phyloP scores from a whole-genome alignment of 2,113 vertebrate genomes.

The Scomber scombrus region DNA sequence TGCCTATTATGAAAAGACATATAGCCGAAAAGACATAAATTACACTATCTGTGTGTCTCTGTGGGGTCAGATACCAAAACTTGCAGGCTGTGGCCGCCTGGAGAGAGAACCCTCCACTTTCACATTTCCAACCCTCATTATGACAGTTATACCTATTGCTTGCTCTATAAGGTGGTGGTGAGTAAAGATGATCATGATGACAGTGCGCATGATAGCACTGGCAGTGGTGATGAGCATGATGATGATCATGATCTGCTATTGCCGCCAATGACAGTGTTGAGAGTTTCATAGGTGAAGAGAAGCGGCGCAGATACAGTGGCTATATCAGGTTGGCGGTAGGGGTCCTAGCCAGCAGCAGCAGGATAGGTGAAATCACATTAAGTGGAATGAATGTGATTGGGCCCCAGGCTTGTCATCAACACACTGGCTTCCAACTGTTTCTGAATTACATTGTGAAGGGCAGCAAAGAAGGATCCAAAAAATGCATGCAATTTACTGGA shows the following conservation, averaged over 20 bases:
- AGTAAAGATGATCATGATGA: conserved; percentile 65
- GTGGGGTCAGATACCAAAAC: conserved; percentile 28
- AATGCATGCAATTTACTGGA: conserved; percentile 71
- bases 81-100: conserved; percentile 16
- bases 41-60: conserved; percentile 15
- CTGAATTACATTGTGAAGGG: conserved; percentile 78
- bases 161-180: conserved; percentile 57
- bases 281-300: conserved; percentile 50
- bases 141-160: conserved; percentile 30
- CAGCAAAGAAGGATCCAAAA: conserved; percentile 63
- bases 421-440: conserved; percentile 69
- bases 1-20: conserved; percentile 2
- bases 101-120: conserved; percentile 41
- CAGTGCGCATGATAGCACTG: conserved; percentile 19
- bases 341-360: conserved; percentile 61
- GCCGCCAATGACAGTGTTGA: conserved; percentile 42
- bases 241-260: conserved; percentile 55
- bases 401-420: conserved; percentile 61
- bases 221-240: conserved; percentile 34
- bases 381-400: conserved; percentile 80
- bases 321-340: conserved; percentile 68
- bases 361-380: conserved; percentile 77
- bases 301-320: conserved; percentile 20
- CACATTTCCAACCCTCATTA: conserved; percentile 51
- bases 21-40: conserved; percentile 17